phyloP scores from a whole-genome alignment of 2,113 vertebrate species.

The Heterotilapia buettikoferi region DNA sequence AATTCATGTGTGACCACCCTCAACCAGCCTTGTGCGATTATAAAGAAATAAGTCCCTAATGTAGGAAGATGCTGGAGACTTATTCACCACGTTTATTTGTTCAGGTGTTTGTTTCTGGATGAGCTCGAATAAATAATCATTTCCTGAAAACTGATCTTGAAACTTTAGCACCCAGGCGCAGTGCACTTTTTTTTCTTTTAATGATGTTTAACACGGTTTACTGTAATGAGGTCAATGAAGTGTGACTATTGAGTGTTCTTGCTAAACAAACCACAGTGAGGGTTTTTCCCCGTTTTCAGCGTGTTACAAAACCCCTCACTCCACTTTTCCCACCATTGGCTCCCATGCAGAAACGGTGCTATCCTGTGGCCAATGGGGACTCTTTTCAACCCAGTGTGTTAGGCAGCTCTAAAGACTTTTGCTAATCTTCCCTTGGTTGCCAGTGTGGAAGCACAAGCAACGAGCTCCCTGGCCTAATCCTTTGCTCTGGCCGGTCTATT shows the following conservation, averaged over 20 bases:
- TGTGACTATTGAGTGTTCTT: neutral
- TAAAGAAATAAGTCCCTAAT: neutral
- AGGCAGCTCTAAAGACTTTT: constrained; percentile 35
- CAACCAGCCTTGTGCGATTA: neutral
- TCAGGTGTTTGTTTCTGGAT: neutral
- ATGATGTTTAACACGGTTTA: neutral
- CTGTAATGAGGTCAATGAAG: neutral
- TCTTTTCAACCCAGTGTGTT: constrained; percentile 27
- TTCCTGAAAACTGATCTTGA: neutral
- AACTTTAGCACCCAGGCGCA: neutral
- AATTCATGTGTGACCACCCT: neutral
- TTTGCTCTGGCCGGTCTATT: constrained; percentile 48
- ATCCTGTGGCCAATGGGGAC: neutral
- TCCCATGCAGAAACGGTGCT: neutral
- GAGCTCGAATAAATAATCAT: neutral
- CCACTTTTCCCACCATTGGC: constrained; percentile 32
- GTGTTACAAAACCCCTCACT: neutral
- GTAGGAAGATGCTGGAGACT: neutral
- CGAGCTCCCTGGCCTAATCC: constrained; percentile 57
- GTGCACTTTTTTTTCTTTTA: neutral
- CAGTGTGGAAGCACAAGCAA: constrained; percentile 7
- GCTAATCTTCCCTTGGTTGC: constrained; percentile 47
- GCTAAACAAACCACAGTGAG: neutral
- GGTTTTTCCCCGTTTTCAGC: neutral
- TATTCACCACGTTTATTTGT: neutral